Evolutionary conservation across 2,888 invertebrate species (phyloP).

Genomic region (Osmoderma eremita): DNA sequence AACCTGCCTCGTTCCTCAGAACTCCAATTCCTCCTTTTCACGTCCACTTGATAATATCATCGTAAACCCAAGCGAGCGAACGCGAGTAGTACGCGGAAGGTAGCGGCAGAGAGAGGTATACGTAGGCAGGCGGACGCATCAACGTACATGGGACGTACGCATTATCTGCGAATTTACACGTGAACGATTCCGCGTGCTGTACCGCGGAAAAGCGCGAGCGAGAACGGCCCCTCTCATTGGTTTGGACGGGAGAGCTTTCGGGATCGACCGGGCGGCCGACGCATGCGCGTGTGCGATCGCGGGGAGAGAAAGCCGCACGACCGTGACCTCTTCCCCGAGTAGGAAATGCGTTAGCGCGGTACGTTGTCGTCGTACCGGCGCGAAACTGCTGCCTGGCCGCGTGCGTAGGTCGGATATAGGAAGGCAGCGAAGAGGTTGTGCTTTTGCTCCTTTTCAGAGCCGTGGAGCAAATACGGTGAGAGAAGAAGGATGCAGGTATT

Average conservation of each 20-base stretch:
- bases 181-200: slow-evolving; percentile 21
- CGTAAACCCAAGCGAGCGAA: too few species aligned
- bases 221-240: slow-evolving; percentile 11
- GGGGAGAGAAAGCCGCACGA: slow-evolving; percentile 39
- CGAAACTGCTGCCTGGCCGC: slow-evolving; percentile 1
- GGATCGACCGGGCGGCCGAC: slow-evolving; percentile 25
- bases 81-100: neutral
- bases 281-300: slow-evolving; percentile 14
- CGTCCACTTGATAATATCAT: too few species aligned
- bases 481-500: too few species aligned
- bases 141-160: neutral
- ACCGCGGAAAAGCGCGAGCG: slow-evolving; percentile 19
- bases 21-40: too few species aligned
- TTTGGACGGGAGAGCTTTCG: slow-evolving; percentile 28
- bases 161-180: slow-evolving; percentile 34
- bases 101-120: neutral
- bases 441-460: slow-evolving; percentile 21
- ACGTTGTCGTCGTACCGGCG: slow-evolving; percentile 35
- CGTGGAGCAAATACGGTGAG: neutral
- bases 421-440: slow-evolving; percentile 10
- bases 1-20: too few species aligned
- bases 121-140: slow-evolving; percentile 6
- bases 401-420: slow-evolving; percentile 11
- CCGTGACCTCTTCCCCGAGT: slow-evolving; percentile 54
- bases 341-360: slow-evolving; percentile 60